Percentiles rank a stretch among this genome's conserved stretches.
Conservation (phyloP, 2,113 vertebrate genomes). For the Albula goreensis region DNA sequence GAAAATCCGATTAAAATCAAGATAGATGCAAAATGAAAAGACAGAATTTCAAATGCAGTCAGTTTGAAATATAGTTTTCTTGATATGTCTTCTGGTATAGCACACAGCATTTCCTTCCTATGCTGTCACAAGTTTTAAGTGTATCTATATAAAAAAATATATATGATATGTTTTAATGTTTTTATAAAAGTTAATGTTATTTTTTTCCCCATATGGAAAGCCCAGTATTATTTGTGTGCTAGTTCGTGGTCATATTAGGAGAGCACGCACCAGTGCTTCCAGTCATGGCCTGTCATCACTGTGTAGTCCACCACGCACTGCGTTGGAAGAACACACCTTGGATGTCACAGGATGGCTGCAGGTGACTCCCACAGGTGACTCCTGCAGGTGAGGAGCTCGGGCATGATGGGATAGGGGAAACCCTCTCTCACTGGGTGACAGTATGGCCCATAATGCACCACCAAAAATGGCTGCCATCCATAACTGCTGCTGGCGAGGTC, state of each 20-base stretch:
- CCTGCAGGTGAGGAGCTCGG: background rate
- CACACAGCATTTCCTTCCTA: background rate
- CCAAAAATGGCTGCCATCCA: background rate
- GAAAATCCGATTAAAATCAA: background rate
- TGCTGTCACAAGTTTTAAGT: background rate
- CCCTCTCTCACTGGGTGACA: background rate
- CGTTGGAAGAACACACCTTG: background rate
- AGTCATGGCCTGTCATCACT: background rate
- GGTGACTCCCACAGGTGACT: background rate
- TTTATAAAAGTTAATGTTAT: too few species aligned
- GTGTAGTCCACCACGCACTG: background rate
- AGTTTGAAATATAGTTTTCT: background rate
- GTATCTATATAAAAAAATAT: background rate
- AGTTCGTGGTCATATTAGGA: background rate
- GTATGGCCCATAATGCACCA: background rate
- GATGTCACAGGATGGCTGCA: background rate
- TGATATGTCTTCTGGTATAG: background rate
- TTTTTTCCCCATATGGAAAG: background rate
- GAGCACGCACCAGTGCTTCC: background rate
- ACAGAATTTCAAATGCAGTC: background rate
- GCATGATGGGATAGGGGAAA: background rate
- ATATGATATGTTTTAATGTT: background rate
- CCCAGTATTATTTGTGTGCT: background rate
- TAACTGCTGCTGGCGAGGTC: background rate
- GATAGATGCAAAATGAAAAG: background rate